Evolutionary conservation across 2,888 invertebrate genomes (phyloP), one percentile per base, ranked within the genome.

Genomic region (Euspilapteryx auroguttella): DNA sequence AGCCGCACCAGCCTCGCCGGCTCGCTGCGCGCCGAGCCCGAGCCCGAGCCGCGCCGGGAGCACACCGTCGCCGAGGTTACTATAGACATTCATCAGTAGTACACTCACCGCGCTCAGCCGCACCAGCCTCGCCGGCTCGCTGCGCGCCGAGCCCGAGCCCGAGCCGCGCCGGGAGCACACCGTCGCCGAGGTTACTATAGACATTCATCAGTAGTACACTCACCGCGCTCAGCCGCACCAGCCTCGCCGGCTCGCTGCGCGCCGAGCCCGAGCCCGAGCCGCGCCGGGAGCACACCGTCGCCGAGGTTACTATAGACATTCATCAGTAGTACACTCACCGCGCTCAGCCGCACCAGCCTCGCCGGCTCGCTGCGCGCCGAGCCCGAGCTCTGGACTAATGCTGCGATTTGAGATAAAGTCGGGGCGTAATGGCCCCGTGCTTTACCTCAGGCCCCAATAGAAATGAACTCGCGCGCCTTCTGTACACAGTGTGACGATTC

Each of bases 341-440:
- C 59, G 53, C 32, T 76, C 77, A 75, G 75, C 34, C 66, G 75
- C 35, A 73, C 71, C 2, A 77, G 75, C 32, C 48, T 76, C 3
- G 61, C 56, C 8, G 66, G 54, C 1, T 75, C 77, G 0, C 69
- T 59, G 28, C 55, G 62, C 23, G 68, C 68, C 32, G 55, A 63
- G 27, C 53, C 48, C 22, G 51, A 52, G 2, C 35, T 56, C 5
- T 59, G 63, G 6, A 49, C 47, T n/a, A n/a, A n/a, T n/a, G n/a
- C n/a, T n/a, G n/a, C n/a, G n/a, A n/a, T n/a, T n/a, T n/a, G n/a
- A n/a, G n/a, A n/a, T n/a, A n/a, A n/a, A n/a, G n/a, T n/a, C n/a
- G n/a, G n/a, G n/a, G n/a, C n/a, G n/a, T n/a, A n/a, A n/a, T n/a
- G n/a, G n/a, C n/a, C n/a, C n/a, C n/a, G n/a, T n/a, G n/a, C n/a